These are phyloP conservation scores for Amiota communis DNA, from an alignment of 2,888 invertebrate species.

Conservation along the genomic window DNA sequence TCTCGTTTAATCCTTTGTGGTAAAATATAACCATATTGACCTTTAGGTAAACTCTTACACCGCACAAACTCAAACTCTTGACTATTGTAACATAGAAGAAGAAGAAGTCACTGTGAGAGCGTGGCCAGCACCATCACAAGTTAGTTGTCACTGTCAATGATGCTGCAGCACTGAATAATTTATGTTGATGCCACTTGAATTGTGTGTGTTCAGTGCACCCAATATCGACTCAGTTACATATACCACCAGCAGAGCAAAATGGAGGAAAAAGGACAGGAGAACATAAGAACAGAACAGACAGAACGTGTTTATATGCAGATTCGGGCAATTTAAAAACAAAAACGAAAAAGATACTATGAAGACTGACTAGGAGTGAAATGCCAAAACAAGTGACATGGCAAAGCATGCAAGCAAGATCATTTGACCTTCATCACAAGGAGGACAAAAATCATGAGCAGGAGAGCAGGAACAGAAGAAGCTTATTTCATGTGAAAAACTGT, in stretches of 20 bases:
- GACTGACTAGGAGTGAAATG: not conserved
- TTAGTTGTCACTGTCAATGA: constrained; percentile 47
- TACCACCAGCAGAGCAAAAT: too few species aligned
- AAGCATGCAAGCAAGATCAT: not conserved
- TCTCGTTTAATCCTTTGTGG: constrained; percentile 26
- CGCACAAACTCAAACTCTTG: not conserved
- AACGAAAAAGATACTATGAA: not conserved
- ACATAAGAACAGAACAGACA: not conserved
- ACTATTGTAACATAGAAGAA: too few species aligned
- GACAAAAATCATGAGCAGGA: not conserved
- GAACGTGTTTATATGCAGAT: constrained; percentile 30
- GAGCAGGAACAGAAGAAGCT: too few species aligned
- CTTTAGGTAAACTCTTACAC: constrained; percentile 11
- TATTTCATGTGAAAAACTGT: not conserved
- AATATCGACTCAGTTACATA: constrained; percentile 45
- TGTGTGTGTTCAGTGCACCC: constrained; percentile 53
- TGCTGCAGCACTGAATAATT: constrained; percentile 63
- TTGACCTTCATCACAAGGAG: constrained; percentile 23
- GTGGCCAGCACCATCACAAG: constrained; percentile 14
- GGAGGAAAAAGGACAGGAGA: constrained; percentile 36
- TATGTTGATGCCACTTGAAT: constrained; percentile 60
- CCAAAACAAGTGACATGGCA: constrained; percentile 1
- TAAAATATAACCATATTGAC: constrained; percentile 29
- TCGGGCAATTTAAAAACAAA: constrained; percentile 17
- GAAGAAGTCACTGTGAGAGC: not conserved